These are phyloP conservation scores for Calameuta pallipes DNA, from an alignment of 2,888 invertebrate genomes.

Conservation along the genomic window DNA sequence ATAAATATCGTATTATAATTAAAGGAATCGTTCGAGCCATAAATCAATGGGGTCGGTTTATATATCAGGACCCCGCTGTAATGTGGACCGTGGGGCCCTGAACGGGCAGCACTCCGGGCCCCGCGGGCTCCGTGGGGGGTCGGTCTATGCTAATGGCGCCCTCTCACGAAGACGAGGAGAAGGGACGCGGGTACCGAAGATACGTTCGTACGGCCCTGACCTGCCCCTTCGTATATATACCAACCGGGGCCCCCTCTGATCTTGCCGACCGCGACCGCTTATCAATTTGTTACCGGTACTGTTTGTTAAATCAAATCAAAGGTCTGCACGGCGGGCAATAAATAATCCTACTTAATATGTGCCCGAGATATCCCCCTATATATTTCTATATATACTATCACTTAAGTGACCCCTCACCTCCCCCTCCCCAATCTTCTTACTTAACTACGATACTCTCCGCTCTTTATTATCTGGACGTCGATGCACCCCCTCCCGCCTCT, in stretches of 20 bases:
- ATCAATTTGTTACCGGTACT: conserved; percentile 65
- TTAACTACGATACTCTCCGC: conserved; percentile 47
- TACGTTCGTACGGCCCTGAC: conserved; percentile 56
- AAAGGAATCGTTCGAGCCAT: conserved; percentile 64
- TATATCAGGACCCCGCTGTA: conserved; percentile 62
- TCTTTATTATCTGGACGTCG: conserved; percentile 40
- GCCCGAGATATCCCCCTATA: conserved; percentile 32
- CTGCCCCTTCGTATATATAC: conserved; percentile 34
- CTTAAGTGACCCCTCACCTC: neutral
- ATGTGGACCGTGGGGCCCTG: conserved; percentile 50
- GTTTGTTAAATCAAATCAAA: conserved; percentile 62
- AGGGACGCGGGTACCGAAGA: conserved; percentile 9
- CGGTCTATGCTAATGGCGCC: conserved; percentile 64
- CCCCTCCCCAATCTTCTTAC: neutral
- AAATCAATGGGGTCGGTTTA: conserved; percentile 64
- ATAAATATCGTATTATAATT: conserved; percentile 67
- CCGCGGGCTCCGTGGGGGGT: conserved; percentile 61
- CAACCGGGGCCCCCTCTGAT: conserved; percentile 48
- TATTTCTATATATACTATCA: conserved; percentile 2
- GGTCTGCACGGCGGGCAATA: conserved; percentile 49
- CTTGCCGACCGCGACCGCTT: conserved; percentile 61
- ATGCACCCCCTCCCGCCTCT: too few relatives aligned
- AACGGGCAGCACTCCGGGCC: conserved; percentile 39
- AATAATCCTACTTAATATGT: conserved; percentile 64
- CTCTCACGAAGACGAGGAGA: conserved; percentile 56